A percentile compares a stretch with the other conserved stretches of the same genome.
Conservation (phyloP, 1,140 invertebrate genomes). For the Aradophagus sp. region DNA sequence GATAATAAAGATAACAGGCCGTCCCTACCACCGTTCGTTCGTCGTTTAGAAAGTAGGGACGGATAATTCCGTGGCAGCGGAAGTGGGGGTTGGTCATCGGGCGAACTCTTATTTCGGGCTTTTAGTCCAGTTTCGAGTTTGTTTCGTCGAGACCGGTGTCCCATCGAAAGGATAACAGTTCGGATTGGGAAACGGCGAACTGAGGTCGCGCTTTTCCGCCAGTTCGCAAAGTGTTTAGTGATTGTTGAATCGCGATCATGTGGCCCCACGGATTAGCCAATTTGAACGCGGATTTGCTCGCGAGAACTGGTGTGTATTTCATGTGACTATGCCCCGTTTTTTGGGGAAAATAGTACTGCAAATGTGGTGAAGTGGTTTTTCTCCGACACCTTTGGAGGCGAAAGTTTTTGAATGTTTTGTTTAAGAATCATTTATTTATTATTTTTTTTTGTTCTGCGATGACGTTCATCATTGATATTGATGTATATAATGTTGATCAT, state of each 20-base stretch:
- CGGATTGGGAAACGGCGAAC: neutral
- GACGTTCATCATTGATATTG: too few relatives aligned
- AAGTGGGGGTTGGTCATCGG: slow-evolving; percentile 29
- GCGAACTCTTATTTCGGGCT: slow-evolving; percentile 14
- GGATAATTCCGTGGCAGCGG: slow-evolving; percentile 4
- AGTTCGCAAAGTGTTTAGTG: slow-evolving; percentile 14
- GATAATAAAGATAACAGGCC: slow-evolving; percentile 17
- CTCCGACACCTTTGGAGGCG: too few relatives aligned
- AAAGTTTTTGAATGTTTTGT: too few relatives aligned
- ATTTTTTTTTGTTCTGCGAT: too few relatives aligned
- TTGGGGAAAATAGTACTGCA: too few relatives aligned
- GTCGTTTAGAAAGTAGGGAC: slow-evolving; percentile 24
- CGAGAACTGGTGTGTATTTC: slow-evolving; percentile 11
- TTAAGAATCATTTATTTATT: too few relatives aligned
- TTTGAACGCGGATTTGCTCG: slow-evolving; percentile 2
- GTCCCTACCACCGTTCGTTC: slow-evolving; percentile 15
- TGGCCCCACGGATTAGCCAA: slow-evolving; percentile 21
- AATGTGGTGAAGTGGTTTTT: too few relatives aligned
- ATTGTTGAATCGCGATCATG: slow-evolving; percentile 14
- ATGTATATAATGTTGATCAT: too few relatives aligned
- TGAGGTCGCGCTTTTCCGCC: neutral
- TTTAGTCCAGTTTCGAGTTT: slow-evolving; percentile 26
- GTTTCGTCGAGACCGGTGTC: slow-evolving; percentile 16
- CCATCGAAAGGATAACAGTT: slow-evolving; percentile 5
- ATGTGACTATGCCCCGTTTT: too few relatives aligned